A percentile compares a stretch with the other conserved stretches of the same genome.
These are phyloP conservation scores for Drosophila ohnishii DNA, from an alignment of 1,140 invertebrate species.

Conservation along the genomic window DNA sequence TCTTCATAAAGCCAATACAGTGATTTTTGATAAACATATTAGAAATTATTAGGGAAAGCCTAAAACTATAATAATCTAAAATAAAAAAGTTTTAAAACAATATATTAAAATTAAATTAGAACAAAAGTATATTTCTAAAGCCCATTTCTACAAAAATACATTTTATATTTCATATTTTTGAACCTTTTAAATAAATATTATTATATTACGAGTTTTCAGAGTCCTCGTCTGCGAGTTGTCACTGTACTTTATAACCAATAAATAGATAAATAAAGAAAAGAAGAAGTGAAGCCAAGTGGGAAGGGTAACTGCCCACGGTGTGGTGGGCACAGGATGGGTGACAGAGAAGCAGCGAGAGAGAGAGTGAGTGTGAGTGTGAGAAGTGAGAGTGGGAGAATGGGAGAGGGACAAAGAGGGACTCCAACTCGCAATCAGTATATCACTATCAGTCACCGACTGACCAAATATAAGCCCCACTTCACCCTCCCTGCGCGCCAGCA, in stretches of 20 bases:
- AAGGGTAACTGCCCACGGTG: slow-evolving; percentile 33
- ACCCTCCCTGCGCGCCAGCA: neutral
- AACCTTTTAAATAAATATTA: neutral
- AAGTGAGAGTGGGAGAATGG: slow-evolving; percentile 14
- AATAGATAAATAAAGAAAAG: slow-evolving; percentile 38
- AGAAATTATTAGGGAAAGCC: neutral
- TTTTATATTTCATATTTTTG: neutral
- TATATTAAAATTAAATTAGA: neutral
- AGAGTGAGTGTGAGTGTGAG: slow-evolving; percentile 4
- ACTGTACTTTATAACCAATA: slow-evolving; percentile 47
- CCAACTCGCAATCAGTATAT: slow-evolving; percentile 32
- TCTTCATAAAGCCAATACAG: slow-evolving; percentile 19
- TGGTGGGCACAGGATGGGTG: slow-evolving; percentile 25
- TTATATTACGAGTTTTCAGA: neutral
- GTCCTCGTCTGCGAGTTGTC: too few relatives aligned
- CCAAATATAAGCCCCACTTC: slow-evolving; percentile 32
- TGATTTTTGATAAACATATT: neutral
- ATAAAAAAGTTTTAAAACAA: neutral
- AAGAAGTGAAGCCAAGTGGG: slow-evolving; percentile 15
- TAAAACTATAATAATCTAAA: neutral
- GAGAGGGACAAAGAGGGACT: slow-evolving; percentile 24
- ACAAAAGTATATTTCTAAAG: neutral
- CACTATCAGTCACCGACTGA: slow-evolving; percentile 60
- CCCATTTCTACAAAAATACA: too few relatives aligned
- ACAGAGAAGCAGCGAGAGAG: neutral